Evolutionary conservation across 2,888 invertebrate genomes (phyloP), one percentile per base, ranked within the genome.

Genomic region (Chymomyza fuscimana): DNA sequence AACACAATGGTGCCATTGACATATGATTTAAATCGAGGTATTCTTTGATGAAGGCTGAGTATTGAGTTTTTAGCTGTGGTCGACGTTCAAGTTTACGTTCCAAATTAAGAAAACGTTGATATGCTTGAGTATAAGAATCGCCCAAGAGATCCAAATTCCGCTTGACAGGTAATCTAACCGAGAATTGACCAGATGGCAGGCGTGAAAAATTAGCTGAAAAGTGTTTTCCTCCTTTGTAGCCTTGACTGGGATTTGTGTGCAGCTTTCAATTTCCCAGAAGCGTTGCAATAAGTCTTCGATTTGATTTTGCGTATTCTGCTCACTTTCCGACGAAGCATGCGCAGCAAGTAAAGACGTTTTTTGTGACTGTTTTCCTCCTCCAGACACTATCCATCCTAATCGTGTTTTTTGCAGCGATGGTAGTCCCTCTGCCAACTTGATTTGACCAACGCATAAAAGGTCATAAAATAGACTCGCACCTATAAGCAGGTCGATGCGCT

Each of bases 381-480:
- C 19, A 19, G 19, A 19, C 19, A 19, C 19, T 19, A 19, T 19
- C 19, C 19, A 19, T 19, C 19, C 19, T 19, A 19, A 19, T 19
- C 19, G 19, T 19, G 19, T 19, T 1, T 19, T 19, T 19, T 19
- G 19, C 19, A 19, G 19, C 19, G 19, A n/a, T n/a, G n/a, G n/a
- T n/a, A n/a, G n/a, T n/a, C n/a, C n/a, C n/a, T n/a, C n/a, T n/a
- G n/a, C n/a, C n/a, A n/a, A n/a, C n/a, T n/a, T n/a, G n/a, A 19
- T 19, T 19, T 19, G 1, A 2, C 19, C 19, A 51, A 78, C 73
- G 46, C 65, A 73, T 36, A 81, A 19, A 58, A 5, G 50, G 25
- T 79, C 73, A 56, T 72, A 79, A 67, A 80, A 79, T 25, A 77
- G 16, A 16, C 32, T 63, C 10, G 74, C 36, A 61, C 69, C 61